Evolutionary conservation across 2,888 invertebrate species (phyloP).

Genomic region (Nyleta sp.): DNA sequence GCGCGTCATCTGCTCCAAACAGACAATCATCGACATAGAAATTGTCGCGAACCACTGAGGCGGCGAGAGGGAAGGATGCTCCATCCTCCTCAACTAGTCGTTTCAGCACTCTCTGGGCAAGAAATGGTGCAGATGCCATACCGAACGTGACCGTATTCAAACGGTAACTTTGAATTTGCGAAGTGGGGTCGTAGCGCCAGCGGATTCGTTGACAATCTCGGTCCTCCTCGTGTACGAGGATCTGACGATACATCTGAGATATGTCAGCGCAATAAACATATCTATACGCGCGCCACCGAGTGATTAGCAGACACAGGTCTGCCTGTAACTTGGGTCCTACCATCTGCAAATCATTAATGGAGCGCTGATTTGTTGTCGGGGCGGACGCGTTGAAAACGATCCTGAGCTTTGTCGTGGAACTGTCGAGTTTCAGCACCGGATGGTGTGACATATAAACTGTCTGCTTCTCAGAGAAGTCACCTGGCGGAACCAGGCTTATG

Average conservation of each 20-base stretch:
- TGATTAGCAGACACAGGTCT: slow-evolving; percentile 1
- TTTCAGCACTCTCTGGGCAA: too few relatives aligned
- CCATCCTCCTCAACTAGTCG: too few relatives aligned
- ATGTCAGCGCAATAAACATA: slow-evolving; percentile 32
- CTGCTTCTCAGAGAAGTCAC: neutral
- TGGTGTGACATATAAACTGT: neutral
- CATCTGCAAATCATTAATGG: slow-evolving; percentile 7
- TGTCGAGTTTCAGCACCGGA: neutral
- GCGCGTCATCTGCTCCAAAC: too few relatives aligned
- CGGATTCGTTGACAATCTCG: neutral
- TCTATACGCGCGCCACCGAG: slow-evolving; percentile 7
- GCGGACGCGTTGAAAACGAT: neutral
- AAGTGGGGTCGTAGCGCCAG: too few relatives aligned
- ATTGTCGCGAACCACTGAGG: too few relatives aligned
- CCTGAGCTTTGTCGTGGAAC: neutral
- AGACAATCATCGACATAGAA: too few relatives aligned
- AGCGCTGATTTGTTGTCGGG: neutral
- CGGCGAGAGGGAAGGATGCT: too few relatives aligned
- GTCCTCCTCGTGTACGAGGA: slow-evolving; percentile 25
- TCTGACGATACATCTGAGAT: slow-evolving; percentile 1
- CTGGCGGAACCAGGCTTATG: too few relatives aligned
- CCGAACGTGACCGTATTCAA: too few relatives aligned
- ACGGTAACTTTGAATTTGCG: too few relatives aligned
- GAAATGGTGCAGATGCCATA: too few relatives aligned
- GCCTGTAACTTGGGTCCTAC: neutral